Conservation (phyloP, 2,797 vertebrate genomes). For the Malacoctenus gilli region DNA sequence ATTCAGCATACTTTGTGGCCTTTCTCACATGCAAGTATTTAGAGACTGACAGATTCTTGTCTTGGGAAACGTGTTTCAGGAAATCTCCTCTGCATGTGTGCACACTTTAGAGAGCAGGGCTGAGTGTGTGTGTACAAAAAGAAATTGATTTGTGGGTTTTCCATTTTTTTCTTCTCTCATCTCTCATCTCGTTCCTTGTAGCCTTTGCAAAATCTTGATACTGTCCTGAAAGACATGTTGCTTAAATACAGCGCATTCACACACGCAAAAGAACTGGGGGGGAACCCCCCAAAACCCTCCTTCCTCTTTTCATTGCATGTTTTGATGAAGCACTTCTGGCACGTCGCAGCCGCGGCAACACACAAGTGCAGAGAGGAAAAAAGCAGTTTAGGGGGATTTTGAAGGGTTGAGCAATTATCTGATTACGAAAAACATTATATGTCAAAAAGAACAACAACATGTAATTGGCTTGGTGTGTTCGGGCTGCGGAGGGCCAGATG, state of each 20-base stretch:
- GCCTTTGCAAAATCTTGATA: conserved; percentile 16
- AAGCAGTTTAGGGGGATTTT: conserved; percentile 54
- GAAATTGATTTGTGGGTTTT: conserved; percentile 51
- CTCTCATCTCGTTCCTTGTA: conserved; percentile 39
- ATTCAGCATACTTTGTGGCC: conserved; percentile 65
- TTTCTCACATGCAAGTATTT: conserved; percentile 72
- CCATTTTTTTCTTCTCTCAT: conserved; percentile 45
- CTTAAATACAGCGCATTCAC: conserved; percentile 28
- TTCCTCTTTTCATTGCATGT: conserved; percentile 8
- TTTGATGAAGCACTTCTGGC: conserved; percentile 58
- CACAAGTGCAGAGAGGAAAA: conserved; percentile 40
- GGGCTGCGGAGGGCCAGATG: conserved; percentile 71
- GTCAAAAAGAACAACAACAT: conserved; percentile 80
- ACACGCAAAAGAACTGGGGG: neutral
- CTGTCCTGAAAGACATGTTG: conserved; percentile 36
- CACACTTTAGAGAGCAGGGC: conserved; percentile 50
- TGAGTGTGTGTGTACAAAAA: no score
- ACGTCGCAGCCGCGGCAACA: conserved; percentile 41
- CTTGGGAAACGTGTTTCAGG: conserved; percentile 62
- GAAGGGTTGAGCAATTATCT: conserved; percentile 77
- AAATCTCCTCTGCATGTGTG: conserved; percentile 61
- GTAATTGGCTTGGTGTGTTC: conserved; percentile 72
- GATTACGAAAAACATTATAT: conserved; percentile 82
- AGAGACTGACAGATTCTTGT: conserved; percentile 75
- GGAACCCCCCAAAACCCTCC: conserved; percentile 15